Evolutionary conservation across 2,113 vertebrate species (phyloP).

Genomic region (Callithrix jacchus): DNA sequence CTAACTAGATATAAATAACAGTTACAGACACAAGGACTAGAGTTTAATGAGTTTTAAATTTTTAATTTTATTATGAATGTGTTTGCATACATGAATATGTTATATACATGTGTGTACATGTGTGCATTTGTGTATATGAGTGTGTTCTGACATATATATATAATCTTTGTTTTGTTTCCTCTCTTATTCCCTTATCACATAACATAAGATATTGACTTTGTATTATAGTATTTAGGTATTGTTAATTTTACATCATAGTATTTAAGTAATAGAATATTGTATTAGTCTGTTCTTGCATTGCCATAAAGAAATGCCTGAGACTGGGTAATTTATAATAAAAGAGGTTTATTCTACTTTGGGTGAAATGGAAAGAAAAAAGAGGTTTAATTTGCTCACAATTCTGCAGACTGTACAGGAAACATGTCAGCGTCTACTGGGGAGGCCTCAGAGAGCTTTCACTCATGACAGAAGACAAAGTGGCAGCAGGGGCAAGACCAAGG

Average conservation of each 20-base stretch:
- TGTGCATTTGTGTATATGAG: not conserved
- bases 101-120: not conserved
- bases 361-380: too few species aligned
- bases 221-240: not conserved
- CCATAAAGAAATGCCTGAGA: too few species aligned
- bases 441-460: too few species aligned
- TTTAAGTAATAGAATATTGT: not conserved
- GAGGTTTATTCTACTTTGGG: too few species aligned
- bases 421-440: too few species aligned
- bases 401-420: too few species aligned
- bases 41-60: not conserved
- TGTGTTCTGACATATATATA: not conserved
- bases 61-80: not conserved
- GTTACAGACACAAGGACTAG: not conserved
- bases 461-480: too few species aligned
- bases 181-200: not conserved
- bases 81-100: not conserved
- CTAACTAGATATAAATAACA: not conserved
- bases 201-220: not conserved
- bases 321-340: too few species aligned
- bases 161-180: not conserved
- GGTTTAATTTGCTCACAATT: too few species aligned
- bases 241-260: not conserved
- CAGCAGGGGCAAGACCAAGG: too few species aligned
- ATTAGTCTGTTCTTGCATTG: too few species aligned